Evolutionary conservation across 1,140 invertebrate species (phyloP).

Genomic region (Megalopta genalis): DNA sequence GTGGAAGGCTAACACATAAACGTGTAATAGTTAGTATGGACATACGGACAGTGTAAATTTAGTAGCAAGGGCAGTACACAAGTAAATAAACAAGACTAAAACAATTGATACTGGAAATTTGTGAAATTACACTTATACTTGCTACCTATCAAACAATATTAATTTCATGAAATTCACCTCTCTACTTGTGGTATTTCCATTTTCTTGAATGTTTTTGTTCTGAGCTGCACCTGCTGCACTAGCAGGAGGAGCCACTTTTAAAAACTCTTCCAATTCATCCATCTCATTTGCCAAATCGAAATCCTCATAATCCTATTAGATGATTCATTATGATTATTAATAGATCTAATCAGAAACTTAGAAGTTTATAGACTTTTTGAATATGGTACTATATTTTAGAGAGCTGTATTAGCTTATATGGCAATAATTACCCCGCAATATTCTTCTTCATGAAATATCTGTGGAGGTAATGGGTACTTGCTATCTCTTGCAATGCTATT

Average conservation of each 20-base stretch:
- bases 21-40: conserved; percentile 43
- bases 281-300: conserved; percentile 96
- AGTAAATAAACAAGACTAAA: conserved; percentile 29
- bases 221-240: conserved; percentile 77
- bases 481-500: conserved; percentile 90
- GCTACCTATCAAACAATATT: neutral
- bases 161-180: conserved; percentile 69
- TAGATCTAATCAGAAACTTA: conserved; percentile 18
- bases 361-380: neutral
- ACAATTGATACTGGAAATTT: conserved; percentile 1
- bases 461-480: conserved; percentile 91
- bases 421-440: conserved; percentile 92
- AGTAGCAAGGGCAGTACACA: conserved; percentile 38
- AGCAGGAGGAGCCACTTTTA: conserved; percentile 83
- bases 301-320: conserved; percentile 91
- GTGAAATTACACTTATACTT: neutral
- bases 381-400: neutral
- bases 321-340: conserved; percentile 29
- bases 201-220: conserved; percentile 77
- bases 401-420: neutral
- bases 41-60: conserved; percentile 35
- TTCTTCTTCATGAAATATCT: conserved; percentile 94
- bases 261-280: conserved; percentile 92
- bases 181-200: conserved; percentile 79
- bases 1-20: conserved; percentile 76